These are phyloP conservation scores for Archips xylosteana DNA, from an alignment of 2,888 invertebrate genomes.

Conservation along the genomic window DNA sequence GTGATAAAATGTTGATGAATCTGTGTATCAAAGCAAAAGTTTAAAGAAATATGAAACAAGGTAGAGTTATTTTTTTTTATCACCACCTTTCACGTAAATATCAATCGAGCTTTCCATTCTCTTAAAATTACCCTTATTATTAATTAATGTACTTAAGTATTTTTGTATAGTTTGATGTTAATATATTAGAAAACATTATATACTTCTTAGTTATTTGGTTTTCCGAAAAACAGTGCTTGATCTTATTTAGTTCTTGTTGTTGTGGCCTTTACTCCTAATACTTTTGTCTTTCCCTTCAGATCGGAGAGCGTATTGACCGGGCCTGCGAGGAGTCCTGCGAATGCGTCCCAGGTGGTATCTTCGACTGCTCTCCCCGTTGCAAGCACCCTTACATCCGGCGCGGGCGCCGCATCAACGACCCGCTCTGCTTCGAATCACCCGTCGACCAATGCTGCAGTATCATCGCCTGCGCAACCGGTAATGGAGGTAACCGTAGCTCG, in stretches of 20 bases:
- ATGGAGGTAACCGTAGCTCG: conserved; percentile 59
- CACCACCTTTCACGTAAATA: too few species aligned
- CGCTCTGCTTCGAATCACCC: conserved; percentile 89
- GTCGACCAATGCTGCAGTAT: conserved; percentile 89
- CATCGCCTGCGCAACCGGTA: conserved; percentile 88
- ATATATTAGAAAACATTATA: too few species aligned
- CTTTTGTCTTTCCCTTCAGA: conserved; percentile 56
- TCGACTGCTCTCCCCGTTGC: conserved; percentile 91
- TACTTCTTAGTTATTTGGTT: too few species aligned
- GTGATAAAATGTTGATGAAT: background rate
- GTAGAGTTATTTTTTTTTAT: background rate
- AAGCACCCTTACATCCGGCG: conserved; percentile 88
- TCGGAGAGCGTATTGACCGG: conserved; percentile 89
- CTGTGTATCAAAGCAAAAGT: background rate
- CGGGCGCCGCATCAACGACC: conserved; percentile 88
- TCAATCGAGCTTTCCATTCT: too few species aligned
- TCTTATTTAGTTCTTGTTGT: too few species aligned
- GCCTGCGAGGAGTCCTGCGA: conserved; percentile 92
- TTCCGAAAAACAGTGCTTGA: too few species aligned
- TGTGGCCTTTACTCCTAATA: too few species aligned
- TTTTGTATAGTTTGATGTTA: too few species aligned
- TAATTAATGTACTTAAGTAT: too few species aligned
- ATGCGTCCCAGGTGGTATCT: conserved; percentile 87
- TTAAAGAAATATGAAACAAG: background rate
- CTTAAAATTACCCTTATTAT: too few species aligned